Conservation (phyloP, 30 jellyfish, hydroid and myxozoan species). For the Hydractinia echinata region DNA sequence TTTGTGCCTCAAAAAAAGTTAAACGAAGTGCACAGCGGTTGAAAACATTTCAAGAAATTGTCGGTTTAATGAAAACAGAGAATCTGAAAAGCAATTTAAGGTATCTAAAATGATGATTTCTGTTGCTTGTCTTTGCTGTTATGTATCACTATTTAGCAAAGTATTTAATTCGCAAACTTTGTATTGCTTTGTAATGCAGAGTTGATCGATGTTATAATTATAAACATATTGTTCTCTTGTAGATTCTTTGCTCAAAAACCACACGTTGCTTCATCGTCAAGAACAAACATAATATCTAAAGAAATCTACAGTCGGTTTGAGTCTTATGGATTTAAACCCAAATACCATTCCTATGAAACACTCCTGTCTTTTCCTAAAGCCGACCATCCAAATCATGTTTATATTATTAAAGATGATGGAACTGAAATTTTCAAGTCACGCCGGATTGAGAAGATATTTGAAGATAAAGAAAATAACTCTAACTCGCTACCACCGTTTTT, state of each 20-base stretch:
- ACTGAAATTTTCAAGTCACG: constrained; percentile 35
- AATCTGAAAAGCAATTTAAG: not conserved
- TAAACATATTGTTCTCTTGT: not conserved
- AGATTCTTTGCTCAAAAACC: constrained; percentile 66
- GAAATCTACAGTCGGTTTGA: constrained; percentile 59
- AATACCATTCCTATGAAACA: constrained; percentile 46
- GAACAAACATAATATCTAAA: constrained; percentile 62
- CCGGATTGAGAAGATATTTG: constrained; percentile 37
- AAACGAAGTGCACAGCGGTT: not conserved
- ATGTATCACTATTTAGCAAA: not conserved
- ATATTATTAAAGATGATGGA: constrained; percentile 38
- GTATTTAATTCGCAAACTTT: not conserved
- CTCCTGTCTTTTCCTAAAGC: constrained; percentile 52
- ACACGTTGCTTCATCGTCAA: constrained; percentile 68
- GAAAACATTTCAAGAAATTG: not conserved
- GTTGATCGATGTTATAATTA: not conserved
- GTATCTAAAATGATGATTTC: not conserved
- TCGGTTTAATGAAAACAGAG: not conserved
- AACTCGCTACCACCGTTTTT: constrained; percentile 56
- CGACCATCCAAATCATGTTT: constrained; percentile 53
- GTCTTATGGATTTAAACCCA: constrained; percentile 47
- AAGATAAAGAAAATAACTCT: constrained; percentile 41
- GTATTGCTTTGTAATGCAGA: not conserved
- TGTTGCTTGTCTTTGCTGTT: not conserved
- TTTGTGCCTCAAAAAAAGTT: not conserved